Evolutionary conservation across 2,113 vertebrate species (phyloP).

Genomic region (Serranochromis macrocephalus): DNA sequence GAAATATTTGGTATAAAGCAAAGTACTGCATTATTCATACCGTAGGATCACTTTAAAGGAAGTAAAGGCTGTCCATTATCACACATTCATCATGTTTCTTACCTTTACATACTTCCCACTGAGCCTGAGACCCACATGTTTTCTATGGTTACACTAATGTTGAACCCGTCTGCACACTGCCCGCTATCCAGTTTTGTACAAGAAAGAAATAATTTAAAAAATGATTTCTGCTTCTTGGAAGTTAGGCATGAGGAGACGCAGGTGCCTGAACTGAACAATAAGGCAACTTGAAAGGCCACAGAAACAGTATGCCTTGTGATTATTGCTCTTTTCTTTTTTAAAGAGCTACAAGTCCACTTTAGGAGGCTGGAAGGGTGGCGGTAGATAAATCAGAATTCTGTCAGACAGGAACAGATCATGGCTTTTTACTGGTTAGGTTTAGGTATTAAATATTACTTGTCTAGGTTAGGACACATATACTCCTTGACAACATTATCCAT

Average conservation of each 20-base stretch:
- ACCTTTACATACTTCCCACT: background rate
- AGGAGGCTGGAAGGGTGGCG: background rate
- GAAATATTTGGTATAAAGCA: background rate
- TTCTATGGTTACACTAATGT: background rate
- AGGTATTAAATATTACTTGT: background rate
- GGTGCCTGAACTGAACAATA: background rate
- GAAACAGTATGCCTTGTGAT: background rate
- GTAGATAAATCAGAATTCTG: background rate
- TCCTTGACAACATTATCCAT: background rate
- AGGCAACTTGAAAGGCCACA: background rate
- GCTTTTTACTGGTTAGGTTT: background rate
- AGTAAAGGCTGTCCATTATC: background rate
- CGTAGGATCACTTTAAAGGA: background rate
- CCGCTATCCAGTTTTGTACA: background rate
- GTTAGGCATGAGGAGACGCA: background rate
- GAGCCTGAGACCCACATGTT: background rate
- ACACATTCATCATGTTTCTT: background rate
- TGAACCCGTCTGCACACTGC: background rate
- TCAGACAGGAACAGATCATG: background rate
- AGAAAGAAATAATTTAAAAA: background rate
- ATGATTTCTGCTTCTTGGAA: background rate
- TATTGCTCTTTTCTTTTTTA: background rate
- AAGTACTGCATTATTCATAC: background rate
- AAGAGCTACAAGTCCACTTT: background rate
- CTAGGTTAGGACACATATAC: background rate